A percentile compares a stretch with the other conserved stretches of the same genome.
Conservation (phyloP, 2,113 vertebrate species). For the Laterallus jamaicensis region DNA sequence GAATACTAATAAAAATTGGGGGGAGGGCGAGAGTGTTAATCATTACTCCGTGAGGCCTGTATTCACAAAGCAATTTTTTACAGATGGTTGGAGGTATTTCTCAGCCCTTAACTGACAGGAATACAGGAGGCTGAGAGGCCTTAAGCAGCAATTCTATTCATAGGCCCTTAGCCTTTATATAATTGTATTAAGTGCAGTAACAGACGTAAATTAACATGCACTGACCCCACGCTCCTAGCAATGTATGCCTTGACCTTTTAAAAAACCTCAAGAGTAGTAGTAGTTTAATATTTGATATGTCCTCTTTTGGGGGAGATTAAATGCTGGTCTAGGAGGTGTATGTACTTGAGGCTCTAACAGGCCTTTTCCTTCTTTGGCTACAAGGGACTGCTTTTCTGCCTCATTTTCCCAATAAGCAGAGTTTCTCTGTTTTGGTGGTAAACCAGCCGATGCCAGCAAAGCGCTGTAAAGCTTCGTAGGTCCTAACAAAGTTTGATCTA, state of each 20-base stretch:
- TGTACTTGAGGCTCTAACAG: not conserved
- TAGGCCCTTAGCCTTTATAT: conserved; percentile 57
- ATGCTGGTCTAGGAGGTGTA: not conserved
- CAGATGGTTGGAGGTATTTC: conserved; percentile 52
- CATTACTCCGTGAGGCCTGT: conserved; percentile 6
- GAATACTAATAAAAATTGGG: conserved; percentile 14
- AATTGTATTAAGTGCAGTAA: conserved; percentile 49
- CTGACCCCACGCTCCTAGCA: not conserved
- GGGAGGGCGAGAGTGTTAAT: not conserved
- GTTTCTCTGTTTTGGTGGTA: not conserved
- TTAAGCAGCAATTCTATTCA: conserved; percentile 53
- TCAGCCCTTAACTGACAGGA: conserved; percentile 27
- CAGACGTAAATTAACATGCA: conserved; percentile 34
- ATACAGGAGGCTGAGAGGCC: conserved; percentile 45
- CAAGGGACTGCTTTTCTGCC: not conserved
- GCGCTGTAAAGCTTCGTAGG: not conserved
- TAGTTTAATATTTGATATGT: not conserved
- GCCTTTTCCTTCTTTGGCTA: not conserved
- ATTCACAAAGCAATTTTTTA: conserved; percentile 47
- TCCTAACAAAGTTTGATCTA: not conserved
- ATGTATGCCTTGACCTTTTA: conserved; percentile 12
- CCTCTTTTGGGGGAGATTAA: conserved; percentile 22
- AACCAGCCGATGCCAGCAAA: not conserved
- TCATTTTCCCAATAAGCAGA: not conserved
- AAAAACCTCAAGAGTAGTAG: conserved; percentile 20